Conservation (phyloP, 2,113 vertebrate species). For the Poicephalus gulielmi region DNA sequence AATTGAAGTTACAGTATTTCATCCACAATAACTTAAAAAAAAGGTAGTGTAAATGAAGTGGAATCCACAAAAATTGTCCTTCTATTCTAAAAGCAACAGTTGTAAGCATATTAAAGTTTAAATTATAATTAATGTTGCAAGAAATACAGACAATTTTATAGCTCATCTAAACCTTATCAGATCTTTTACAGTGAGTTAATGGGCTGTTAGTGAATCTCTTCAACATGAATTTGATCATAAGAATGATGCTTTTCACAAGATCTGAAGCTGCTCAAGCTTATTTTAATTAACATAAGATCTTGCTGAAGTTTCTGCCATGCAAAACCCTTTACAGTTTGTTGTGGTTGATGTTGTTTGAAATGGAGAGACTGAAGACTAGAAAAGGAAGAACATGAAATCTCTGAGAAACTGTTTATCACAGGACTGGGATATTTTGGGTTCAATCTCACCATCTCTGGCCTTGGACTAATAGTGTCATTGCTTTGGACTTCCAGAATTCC, state of each 20-base stretch:
- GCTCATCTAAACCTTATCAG: conserved; percentile 1
- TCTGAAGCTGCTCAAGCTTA: not conserved
- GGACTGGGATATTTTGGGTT: not conserved
- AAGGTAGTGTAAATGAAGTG: not conserved
- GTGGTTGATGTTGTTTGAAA: not conserved
- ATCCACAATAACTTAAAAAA: not conserved
- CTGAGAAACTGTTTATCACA: not conserved
- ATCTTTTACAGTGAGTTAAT: not conserved
- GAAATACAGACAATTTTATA: not conserved
- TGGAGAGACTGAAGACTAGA: not conserved
- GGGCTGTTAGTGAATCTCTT: not conserved
- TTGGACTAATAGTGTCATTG: not conserved
- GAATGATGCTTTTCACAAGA: not conserved
- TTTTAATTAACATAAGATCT: not conserved
- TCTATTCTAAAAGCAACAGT: not conserved
- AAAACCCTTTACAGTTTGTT: not conserved
- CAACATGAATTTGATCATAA: not conserved
- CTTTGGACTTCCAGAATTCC: not conserved
- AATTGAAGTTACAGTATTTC: not conserved
- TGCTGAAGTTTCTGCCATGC: not conserved
- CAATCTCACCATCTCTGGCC: not conserved
- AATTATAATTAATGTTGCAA: conserved; percentile 37
- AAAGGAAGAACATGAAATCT: not conserved
- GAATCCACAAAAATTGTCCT: not conserved
- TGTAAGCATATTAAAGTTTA: not conserved